Base-by-base conservation (phyloP, 2,888 invertebrate genomes). In the Drosophila hamatofila region DNA sequence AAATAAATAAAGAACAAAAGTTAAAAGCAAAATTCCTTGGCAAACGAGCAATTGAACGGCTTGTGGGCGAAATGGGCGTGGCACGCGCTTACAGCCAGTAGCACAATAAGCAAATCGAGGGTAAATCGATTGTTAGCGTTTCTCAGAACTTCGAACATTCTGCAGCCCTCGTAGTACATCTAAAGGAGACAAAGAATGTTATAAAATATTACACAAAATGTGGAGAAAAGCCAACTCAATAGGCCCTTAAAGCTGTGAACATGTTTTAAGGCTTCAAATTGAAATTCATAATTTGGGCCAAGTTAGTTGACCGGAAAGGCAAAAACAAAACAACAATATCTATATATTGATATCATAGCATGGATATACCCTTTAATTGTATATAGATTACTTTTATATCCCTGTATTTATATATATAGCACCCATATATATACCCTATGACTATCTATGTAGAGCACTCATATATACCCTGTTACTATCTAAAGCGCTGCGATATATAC, bases 41-140 rank as follows among this genome's bases (percentile, higher is more conserved):
- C 78, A 81, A 80, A 80, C 80, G 75, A 81, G 78, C 83, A 75
- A 69, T 81, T 69, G 68, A 83, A 77, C 64, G 62, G 27, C 39
- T 46, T 69, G 48, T 65, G 60, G 52, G 58, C 73, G 39, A 11
- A 51, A 42, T 39, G 64, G 72, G 62, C 67, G 65, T 60, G 66
- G 65, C 67, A 51, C 23, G 30, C 14, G 12, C 52, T 42, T 11
- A 27, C 27, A 30, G 39, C 12, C 56, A 35, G 23, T 49, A 49
- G 48, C 27, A 61, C 33, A 27, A 25, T 27, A 58, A 74, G 61
- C 33, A 42, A 62, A 57, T 58, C 49, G 48, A 52, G 66, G 51
- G n/a, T 46, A 14, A 60, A 63, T 54, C 23, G 46, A 54, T 46
- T 51, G 18, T 66, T 51, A 57, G 37, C 66, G 37, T 25, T 57